phyloP scores from a whole-genome alignment of 2,113 vertebrate species.

The Poeciliopsis retropinna region DNA sequence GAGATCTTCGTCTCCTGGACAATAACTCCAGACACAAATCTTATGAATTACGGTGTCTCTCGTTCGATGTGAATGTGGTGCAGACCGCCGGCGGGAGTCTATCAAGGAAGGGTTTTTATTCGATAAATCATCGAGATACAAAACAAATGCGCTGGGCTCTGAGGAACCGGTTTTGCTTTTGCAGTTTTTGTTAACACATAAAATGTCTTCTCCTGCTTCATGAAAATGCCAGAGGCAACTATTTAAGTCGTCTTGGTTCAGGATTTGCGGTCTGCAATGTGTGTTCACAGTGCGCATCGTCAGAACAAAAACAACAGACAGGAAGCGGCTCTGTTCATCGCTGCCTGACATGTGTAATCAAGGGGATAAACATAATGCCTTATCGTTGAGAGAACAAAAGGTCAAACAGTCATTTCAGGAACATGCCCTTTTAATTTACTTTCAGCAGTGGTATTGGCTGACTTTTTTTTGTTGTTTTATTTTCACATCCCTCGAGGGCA shows the following conservation, averaged over 20 bases:
- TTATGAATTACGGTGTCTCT: slow-evolving; percentile 6
- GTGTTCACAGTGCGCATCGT: slow-evolving; percentile 29
- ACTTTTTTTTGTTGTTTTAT: slow-evolving; percentile 46
- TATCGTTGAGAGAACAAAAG: slow-evolving; percentile 49
- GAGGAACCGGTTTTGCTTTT: background rate
- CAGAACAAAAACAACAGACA: slow-evolving; percentile 27
- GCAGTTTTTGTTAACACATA: background rate
- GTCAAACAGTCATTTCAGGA: slow-evolving; percentile 45
- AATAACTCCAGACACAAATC: slow-evolving; percentile 16
- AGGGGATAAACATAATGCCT: slow-evolving; percentile 17
- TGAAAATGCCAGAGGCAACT: slow-evolving; percentile 6
- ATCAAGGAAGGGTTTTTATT: background rate
- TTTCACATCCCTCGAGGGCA: background rate
- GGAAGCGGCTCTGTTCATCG: slow-evolving; percentile 27
- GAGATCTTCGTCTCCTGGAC: slow-evolving; percentile 1
- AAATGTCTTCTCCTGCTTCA: background rate
- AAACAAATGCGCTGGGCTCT: background rate
- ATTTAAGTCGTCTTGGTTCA: slow-evolving; percentile 7
- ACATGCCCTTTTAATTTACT: slow-evolving; percentile 30
- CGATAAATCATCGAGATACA: background rate
- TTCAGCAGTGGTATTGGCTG: slow-evolving; percentile 15
- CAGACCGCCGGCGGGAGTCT: background rate
- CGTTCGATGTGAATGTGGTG: background rate
- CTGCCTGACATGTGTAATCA: slow-evolving; percentile 35
- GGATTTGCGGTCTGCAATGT: slow-evolving; percentile 27